Base-by-base conservation (phyloP, 1,140 invertebrate genomes). In the Ips nitidus region DNA sequence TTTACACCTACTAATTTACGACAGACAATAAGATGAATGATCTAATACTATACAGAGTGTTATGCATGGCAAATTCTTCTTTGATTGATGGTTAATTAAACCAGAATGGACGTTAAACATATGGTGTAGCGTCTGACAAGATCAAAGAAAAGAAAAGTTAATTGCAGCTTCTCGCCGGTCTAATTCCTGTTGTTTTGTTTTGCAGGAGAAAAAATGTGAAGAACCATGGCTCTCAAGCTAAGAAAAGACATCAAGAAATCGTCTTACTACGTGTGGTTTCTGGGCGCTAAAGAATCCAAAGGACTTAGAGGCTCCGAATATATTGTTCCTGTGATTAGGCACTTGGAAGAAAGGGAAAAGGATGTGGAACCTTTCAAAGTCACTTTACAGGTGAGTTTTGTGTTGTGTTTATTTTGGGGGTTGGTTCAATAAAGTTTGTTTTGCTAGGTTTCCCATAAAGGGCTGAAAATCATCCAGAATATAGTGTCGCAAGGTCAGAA, bases 231-330 rank as follows among this genome's bases (percentile, higher is more conserved):
- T 79, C 79, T 90, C 75, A 86, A 89, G 82, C 81, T 90, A 75
- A 87, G 89, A 78, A 92, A 92, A 78, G 93, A 94, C 79, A 90
- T 95, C 74, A 96, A 96, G 83, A 97, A 97, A 80, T 93, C 94
- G 55, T 97, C 95, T 42, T 98, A 97, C 82, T 99, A 99, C 82
- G 95, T 98, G 55, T 97, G 95, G 93, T 98, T 98, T 83, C 86
- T 99, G 73, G 97, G 97, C 37, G 95, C 96, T 73, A 93, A 96
- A 83, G 95, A 98, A 83, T 92, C 93, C 41, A 90, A 93, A 74
- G 95, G 94, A 8, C 85, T 98, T 69, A 84, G 94, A 7, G 94
- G 95, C 56, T 83, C 87, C 6, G 88, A 91, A 73, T 92, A 89
- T 75, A 90, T 94, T 1, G 80, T 91, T 40, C 92, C 94, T 1